phyloP scores from a whole-genome alignment of 2,888 invertebrate genomes.

The Ophioninae sp. region DNA sequence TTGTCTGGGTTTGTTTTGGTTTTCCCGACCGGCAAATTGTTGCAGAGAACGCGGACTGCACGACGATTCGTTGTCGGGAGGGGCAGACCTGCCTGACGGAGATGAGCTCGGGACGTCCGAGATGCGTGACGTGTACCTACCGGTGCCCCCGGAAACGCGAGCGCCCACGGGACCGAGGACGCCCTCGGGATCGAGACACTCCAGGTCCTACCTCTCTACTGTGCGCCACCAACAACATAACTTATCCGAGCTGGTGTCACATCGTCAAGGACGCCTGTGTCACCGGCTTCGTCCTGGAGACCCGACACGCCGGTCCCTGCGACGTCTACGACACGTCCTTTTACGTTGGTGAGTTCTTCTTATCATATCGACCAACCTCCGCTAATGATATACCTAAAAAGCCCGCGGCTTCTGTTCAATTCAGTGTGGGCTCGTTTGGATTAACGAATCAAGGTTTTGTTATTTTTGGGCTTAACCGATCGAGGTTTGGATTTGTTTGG shows the following conservation, averaged over 20 bases:
- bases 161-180: constrained; percentile 74
- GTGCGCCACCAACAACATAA: constrained; percentile 88
- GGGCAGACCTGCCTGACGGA: constrained; percentile 87
- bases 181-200: constrained; percentile 70
- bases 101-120: constrained; percentile 84
- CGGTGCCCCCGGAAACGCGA: constrained; percentile 83
- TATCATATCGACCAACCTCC: background rate
- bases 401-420: no score
- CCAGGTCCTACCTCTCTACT: constrained; percentile 79
- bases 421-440: no score
- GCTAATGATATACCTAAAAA: no score
- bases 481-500: no score
- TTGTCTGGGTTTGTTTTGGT: background rate
- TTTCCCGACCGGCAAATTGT: constrained; percentile 61
- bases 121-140: constrained; percentile 87
- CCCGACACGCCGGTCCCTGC: constrained; percentile 86
- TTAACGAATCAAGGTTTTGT: no score
- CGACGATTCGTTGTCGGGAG: constrained; percentile 85
- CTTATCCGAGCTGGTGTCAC: constrained; percentile 90
- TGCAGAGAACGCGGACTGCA: constrained; percentile 86
- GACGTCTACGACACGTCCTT: constrained; percentile 75
- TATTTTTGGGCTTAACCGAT: no score
- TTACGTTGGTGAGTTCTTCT: constrained; percentile 63
- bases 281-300: constrained; percentile 87
- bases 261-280: constrained; percentile 90